A percentile compares a stretch with the other conserved stretches of the same genome.
Evolutionary conservation across 2,113 vertebrate species (phyloP).

Genomic region (Zosterops pallidus): DNA sequence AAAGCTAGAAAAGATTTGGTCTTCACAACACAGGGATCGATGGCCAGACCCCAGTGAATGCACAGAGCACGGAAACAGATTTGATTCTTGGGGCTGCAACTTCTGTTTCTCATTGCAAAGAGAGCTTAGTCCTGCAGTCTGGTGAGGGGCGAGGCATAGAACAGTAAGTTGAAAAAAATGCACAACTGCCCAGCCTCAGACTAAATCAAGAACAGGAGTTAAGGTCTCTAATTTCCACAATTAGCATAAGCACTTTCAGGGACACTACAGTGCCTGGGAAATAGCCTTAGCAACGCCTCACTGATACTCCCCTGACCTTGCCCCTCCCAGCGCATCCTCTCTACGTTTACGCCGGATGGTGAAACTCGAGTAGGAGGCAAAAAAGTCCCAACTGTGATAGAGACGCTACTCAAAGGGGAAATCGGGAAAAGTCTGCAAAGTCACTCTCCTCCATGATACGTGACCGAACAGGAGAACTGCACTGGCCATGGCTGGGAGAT

Average conservation of each 20-base stretch:
- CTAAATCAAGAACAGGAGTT: neutral
- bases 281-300: neutral
- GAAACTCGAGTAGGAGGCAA: conserved; percentile 7
- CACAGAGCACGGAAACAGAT: neutral
- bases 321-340: conserved; percentile 44
- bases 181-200: neutral
- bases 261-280: neutral
- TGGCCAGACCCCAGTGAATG: neutral
- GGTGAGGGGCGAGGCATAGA: neutral
- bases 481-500: neutral
- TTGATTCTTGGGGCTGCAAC: neutral
- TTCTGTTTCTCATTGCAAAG: neutral
- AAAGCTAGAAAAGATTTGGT: neutral
- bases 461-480: neutral
- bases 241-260: conserved; percentile 8
- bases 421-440: neutral
- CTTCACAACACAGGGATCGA: neutral
- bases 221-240: neutral
- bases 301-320: neutral
- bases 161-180: neutral
- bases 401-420: neutral
- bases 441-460: neutral
- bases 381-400: neutral
- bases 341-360: neutral
- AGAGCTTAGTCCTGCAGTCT: neutral